These are phyloP conservation scores for Hipposideros larvatus DNA, from an alignment of 2,797 vertebrate species.

Conservation along the genomic window DNA sequence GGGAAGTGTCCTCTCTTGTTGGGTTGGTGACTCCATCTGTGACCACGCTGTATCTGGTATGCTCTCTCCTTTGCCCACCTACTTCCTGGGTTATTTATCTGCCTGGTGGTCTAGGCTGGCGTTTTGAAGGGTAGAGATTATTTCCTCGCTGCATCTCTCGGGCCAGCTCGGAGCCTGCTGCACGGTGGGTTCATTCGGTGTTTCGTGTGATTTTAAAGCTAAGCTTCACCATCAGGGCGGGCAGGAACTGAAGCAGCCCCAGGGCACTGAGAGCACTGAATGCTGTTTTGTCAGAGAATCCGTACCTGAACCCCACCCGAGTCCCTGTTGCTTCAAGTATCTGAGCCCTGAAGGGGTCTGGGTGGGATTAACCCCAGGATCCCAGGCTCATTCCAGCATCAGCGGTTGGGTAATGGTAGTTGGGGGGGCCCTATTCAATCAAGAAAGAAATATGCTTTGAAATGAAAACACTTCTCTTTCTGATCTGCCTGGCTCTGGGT, in stretches of 20 bases:
- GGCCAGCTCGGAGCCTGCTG: not conserved
- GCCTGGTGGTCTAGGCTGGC: not conserved
- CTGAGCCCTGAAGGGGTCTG: constrained; percentile 71
- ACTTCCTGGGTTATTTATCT: not conserved
- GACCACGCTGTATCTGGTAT: too few relatives aligned
- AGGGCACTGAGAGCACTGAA: not conserved
- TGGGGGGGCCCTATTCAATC: constrained; percentile 71
- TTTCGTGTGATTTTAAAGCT: not conserved
- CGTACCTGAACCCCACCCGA: not conserved
- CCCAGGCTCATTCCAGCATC: constrained; percentile 73
- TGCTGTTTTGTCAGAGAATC: not conserved
- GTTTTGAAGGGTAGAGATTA: not conserved
- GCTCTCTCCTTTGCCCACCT: not conserved
- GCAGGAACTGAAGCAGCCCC: not conserved
- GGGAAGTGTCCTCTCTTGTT: not conserved
- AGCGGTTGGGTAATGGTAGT: constrained; percentile 57
- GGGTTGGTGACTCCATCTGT: not conserved
- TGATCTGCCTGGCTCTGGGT: constrained; percentile 74
- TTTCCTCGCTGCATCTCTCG: not conserved
- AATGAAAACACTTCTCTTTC: constrained; percentile 83
- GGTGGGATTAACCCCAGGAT: constrained; percentile 78
- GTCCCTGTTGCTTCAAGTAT: not conserved
- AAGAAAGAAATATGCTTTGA: constrained; percentile 84
- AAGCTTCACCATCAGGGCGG: not conserved
- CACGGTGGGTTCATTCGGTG: accelerated